These are phyloP conservation scores for Acropternis orthonyx DNA, from an alignment of 2,797 vertebrate species.

Conservation along the genomic window DNA sequence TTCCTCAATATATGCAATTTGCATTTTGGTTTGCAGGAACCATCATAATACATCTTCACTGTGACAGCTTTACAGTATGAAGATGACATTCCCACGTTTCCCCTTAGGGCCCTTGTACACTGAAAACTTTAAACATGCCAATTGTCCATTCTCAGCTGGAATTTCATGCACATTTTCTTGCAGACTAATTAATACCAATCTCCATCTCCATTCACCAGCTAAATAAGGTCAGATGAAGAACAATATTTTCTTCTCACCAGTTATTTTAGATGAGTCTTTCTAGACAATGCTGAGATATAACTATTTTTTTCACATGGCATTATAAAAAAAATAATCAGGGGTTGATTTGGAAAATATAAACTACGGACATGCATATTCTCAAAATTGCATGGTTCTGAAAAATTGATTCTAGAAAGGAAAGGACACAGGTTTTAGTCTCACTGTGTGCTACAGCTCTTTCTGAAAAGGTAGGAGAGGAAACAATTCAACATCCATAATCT, in stretches of 20 bases:
- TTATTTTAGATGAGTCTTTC: not conserved
- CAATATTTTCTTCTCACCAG: not conserved
- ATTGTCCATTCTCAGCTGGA: not conserved
- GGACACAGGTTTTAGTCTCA: not conserved
- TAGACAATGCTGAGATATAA: not conserved
- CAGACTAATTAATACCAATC: not conserved
- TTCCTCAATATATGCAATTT: not conserved
- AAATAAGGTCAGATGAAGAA: not conserved
- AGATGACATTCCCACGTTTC: not conserved
- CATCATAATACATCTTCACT: not conserved
- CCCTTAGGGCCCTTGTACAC: not conserved
- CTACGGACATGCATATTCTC: not conserved
- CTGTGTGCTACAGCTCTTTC: not conserved
- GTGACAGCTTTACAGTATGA: not conserved
- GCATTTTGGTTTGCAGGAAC: slow-evolving; percentile 5
- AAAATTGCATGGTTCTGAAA: not conserved
- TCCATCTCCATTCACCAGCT: not conserved
- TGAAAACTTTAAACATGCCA: slow-evolving; percentile 19
- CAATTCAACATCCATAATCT: not conserved
- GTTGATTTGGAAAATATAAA: not conserved
- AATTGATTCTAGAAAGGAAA: not conserved
- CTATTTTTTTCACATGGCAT: not conserved
- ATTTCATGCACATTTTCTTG: not conserved
- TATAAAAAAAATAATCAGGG: not conserved
- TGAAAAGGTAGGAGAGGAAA: not conserved